Percentiles rank a stretch among this genome's conserved stretches.
These are phyloP conservation scores for Drosophila anomalipes DNA, from an alignment of 2,888 invertebrate genomes.

Conservation along the genomic window DNA sequence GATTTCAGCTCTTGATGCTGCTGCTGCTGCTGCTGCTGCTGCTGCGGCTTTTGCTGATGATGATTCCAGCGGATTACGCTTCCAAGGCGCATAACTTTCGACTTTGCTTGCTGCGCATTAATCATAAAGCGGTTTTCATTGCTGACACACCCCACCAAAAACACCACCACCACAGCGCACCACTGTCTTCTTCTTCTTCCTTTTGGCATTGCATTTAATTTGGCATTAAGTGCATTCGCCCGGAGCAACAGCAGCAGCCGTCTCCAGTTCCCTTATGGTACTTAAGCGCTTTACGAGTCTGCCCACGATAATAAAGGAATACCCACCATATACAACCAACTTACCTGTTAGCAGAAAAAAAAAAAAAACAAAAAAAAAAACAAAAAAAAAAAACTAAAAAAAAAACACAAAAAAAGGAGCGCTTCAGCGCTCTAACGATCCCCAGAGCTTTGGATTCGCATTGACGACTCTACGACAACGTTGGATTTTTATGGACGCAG, in stretches of 20 bases:
- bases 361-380: neutral
- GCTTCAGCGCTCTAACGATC: conserved; percentile 27
- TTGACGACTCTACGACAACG: conserved; percentile 47
- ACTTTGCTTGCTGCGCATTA: conserved; percentile 61
- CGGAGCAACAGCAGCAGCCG: conserved; percentile 16
- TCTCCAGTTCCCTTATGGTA: conserved; percentile 42
- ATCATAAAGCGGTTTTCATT: conserved; percentile 71
- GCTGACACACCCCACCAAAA: conserved; percentile 19
- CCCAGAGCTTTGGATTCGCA: conserved; percentile 38
- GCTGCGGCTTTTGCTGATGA: conserved; percentile 30
- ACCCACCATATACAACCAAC: conserved; percentile 15
- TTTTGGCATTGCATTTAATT: conserved; percentile 70
- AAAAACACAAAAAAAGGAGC: neutral
- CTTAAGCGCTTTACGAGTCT: conserved; percentile 70
- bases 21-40: conserved; percentile 13
- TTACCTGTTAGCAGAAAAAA: conserved; percentile 31
- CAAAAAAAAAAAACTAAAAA: neutral
- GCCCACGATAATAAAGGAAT: conserved; percentile 64
- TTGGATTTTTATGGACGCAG: conserved; percentile 51
- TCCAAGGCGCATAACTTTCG: conserved; percentile 64
- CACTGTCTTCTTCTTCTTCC: neutral
- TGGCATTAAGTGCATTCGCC: conserved; percentile 74
- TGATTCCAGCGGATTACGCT: conserved; percentile 65
- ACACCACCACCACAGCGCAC: neutral
- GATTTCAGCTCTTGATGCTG: conserved; percentile 49